Evolutionary conservation across 2,797 vertebrate species (phyloP), one percentile per base, ranked within the genome.

Genomic region (Arrhamphus sclerolepis): DNA sequence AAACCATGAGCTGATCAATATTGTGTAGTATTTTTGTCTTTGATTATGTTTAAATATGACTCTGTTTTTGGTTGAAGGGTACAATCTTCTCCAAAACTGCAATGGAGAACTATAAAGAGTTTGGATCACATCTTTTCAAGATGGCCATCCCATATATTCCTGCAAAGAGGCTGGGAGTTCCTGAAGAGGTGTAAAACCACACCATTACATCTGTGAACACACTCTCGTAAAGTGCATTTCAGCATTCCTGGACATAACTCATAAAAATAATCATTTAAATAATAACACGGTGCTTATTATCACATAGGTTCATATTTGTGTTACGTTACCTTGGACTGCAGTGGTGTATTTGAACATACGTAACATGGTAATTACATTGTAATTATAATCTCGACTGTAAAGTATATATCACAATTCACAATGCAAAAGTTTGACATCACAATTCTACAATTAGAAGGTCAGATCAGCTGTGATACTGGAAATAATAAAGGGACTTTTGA

Each of bases 31-130:
- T 9, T 62, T 43, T 6, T 0, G 22, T n/a, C 1, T 1, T 7
- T 43, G 0, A 13, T 46, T 51, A 57, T 28, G 48, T 18, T 7
- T 19, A n/a, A 2, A 21, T 13, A 0, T 34, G 31, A 34, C 31
- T 34, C 4, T 48, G 8, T 57, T 8, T 80, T 14, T 47, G 38
- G 9, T 46, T 78, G 48, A 22, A 99, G 97, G 97, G 97, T 34
- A 8, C 14, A 4, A 94, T 98, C 72, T 95, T 95, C 88, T 98
- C 95, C 0, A 91, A 94, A 89, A 96, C 94, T 4, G 97, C 96
- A 0, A 75, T 92, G 81, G 92, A 93, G 72, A 95, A 97, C 87
- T 98, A 98, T 70, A 92, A 93, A 75, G 87, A 91, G 0, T 0
- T 58, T 0, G 90, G 94, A n/a, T 66, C 86, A 26, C 0, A 0